Conservation (phyloP, 2,113 vertebrate genomes). For the Protobothrops mucrosquamatus region DNA sequence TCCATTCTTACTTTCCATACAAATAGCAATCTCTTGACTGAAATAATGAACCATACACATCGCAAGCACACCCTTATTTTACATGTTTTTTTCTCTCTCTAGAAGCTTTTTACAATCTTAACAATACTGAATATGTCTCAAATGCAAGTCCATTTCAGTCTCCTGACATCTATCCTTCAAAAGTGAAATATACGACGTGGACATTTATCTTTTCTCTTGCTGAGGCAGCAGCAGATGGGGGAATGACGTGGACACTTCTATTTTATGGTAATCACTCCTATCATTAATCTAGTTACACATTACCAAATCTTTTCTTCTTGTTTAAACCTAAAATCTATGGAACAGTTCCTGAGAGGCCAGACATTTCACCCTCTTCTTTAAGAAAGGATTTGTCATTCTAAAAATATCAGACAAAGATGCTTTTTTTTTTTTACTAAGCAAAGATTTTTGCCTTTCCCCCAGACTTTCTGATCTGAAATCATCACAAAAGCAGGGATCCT, state of each 20-base stretch:
- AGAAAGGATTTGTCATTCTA: constrained; percentile 47
- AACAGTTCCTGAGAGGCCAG: constrained; percentile 47
- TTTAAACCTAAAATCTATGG: constrained; percentile 52
- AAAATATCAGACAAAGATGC: constrained; percentile 62
- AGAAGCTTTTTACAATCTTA: background rate
- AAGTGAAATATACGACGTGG: constrained; percentile 5
- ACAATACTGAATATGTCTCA: background rate
- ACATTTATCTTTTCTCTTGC: constrained; percentile 34
- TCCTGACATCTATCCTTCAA: background rate
- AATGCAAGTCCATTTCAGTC: background rate
- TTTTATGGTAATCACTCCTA: constrained; percentile 52
- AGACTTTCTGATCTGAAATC: background rate
- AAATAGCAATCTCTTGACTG: background rate
- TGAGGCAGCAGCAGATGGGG: constrained; percentile 41
- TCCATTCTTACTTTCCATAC: background rate
- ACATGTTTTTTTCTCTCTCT: background rate
- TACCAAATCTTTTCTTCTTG: constrained; percentile 55
- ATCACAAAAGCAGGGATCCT: background rate
- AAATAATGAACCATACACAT: background rate
- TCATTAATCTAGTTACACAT: constrained; percentile 60
- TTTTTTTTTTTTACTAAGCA: constrained; percentile 29
- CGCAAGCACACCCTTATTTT: background rate
- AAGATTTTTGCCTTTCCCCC: background rate
- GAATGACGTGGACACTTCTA: constrained; percentile 53
- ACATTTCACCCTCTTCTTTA: constrained; percentile 49